Evolutionary conservation across 1,140 invertebrate species (phyloP).

Genomic region (Solenopsis invicta): DNA sequence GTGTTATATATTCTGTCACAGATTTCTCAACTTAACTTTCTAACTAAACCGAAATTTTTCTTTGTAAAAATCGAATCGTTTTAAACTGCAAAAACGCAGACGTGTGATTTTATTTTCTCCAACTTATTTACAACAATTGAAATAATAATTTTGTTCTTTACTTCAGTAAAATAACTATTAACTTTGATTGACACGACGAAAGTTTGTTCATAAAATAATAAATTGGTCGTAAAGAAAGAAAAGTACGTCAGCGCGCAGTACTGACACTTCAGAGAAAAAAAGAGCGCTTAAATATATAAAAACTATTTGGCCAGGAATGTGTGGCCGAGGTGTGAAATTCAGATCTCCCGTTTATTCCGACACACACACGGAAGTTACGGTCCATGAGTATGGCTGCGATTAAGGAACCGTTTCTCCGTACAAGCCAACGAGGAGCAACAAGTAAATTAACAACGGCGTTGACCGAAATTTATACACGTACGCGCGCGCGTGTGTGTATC

Average conservation of each 20-base stretch:
- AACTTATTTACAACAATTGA: background rate
- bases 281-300: background rate
- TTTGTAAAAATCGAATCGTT: background rate
- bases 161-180: too few species aligned
- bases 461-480: constrained; percentile 46
- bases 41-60: background rate
- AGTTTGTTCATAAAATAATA: background rate
- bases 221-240: background rate
- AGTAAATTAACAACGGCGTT: constrained; percentile 32
- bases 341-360: constrained; percentile 22
- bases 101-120: background rate
- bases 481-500: background rate
- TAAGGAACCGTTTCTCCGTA: constrained; percentile 48
- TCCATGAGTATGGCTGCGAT: constrained; percentile 38
- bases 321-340: constrained; percentile 41
- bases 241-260: background rate
- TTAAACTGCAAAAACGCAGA: background rate
- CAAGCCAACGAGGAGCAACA: constrained; percentile 32
- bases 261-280: background rate
- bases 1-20: background rate
- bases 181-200: background rate
- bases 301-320: constrained; percentile 30
- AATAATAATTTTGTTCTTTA: background rate
- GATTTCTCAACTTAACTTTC: background rate
- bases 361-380: constrained; percentile 55